Evolutionary conservation across 2,888 invertebrate species (phyloP).

Genomic region (Heterodera filipjevi): DNA sequence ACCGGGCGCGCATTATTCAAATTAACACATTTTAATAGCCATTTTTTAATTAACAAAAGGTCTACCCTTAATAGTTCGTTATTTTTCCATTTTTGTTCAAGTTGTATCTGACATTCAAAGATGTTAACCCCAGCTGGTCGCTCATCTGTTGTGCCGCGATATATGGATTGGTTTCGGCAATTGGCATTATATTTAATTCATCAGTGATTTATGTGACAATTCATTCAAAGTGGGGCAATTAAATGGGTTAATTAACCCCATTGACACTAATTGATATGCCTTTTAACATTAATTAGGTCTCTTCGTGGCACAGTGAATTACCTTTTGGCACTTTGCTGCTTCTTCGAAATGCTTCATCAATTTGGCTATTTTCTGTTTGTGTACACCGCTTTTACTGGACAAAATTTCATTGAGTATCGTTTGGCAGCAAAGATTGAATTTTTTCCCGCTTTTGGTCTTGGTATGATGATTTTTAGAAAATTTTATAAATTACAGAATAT

Average conservation of each 20-base stretch:
- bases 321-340: neutral
- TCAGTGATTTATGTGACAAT: neutral
- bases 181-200: neutral
- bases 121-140: too few relatives aligned
- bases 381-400: neutral
- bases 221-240: neutral
- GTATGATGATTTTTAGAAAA: neutral
- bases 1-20: too few relatives aligned
- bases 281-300: neutral
- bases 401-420: neutral
- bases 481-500: neutral
- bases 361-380: neutral
- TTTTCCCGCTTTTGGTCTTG: neutral
- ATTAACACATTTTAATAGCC: too few relatives aligned
- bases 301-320: neutral
- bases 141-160: too few relatives aligned
- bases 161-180: neutral
- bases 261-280: too few relatives aligned
- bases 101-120: too few relatives aligned
- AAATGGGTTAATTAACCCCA: too few relatives aligned
- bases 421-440: neutral
- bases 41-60: too few relatives aligned
- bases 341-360: neutral
- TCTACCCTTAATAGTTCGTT: too few relatives aligned
- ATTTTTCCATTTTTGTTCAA: too few relatives aligned